Percentiles rank a stretch among this genome's conserved stretches.
phyloP scores from a whole-genome alignment of 1,140 invertebrate species.

The Periplaneta americana region DNA sequence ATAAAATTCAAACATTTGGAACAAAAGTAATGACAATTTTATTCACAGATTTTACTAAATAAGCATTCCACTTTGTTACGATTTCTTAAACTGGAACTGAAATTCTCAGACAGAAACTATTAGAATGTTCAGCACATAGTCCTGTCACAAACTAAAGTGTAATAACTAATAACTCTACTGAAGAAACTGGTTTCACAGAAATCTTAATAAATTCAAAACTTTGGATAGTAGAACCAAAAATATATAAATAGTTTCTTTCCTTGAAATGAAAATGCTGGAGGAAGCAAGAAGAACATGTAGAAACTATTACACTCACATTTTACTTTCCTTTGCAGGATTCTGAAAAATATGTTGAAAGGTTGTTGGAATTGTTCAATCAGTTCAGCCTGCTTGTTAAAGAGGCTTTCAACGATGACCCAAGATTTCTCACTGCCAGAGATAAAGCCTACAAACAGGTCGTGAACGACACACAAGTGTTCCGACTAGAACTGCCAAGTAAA shows the following conservation, averaged over 20 bases:
- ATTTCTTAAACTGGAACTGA: no score
- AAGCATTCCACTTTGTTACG: no score
- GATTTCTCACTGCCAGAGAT: constrained; percentile 95
- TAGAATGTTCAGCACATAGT: no score
- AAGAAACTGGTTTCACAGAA: no score
- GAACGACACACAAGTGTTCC: constrained; percentile 97
- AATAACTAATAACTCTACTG: no score
- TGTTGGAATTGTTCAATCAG: constrained; percentile 87
- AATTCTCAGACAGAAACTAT: no score
- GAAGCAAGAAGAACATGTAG: not conserved
- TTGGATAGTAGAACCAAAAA: no score
- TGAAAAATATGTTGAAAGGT: constrained; percentile 97
- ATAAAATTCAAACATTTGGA: no score
- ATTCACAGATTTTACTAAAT: no score
- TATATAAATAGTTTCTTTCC: not conserved
- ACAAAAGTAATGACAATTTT: no score
- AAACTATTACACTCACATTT: not conserved
- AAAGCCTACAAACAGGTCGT: constrained; percentile 98
- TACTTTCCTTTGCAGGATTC: constrained; percentile 64
- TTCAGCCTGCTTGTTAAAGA: constrained; percentile 91
- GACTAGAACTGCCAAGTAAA: constrained; percentile 65
- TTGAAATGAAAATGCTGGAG: not conserved
- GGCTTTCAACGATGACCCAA: constrained; percentile 94
- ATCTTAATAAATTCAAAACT: no score
- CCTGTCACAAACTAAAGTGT: no score